Evolutionary conservation across 2,113 vertebrate species (phyloP).

Genomic region (Symphodus melops): DNA sequence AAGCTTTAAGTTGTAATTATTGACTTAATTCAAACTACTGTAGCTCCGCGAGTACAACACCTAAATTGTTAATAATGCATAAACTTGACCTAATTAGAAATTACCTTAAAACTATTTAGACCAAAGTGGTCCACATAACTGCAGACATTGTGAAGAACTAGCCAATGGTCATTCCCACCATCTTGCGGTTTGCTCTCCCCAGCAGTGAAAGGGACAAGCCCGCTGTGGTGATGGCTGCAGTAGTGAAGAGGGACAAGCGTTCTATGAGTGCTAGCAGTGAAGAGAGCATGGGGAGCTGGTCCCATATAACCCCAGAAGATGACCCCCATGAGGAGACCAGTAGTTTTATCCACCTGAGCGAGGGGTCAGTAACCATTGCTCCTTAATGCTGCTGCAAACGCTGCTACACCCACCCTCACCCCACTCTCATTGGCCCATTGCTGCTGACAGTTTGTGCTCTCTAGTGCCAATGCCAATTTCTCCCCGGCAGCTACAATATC

Average conservation of each 20-base stretch:
- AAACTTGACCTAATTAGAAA: no score
- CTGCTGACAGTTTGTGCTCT: conserved; percentile 63
- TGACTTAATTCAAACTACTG: no score
- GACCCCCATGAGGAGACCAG: conserved; percentile 94
- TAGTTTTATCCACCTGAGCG: conserved; percentile 96
- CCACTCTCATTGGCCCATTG: conserved; percentile 71
- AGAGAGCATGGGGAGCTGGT: conserved; percentile 96
- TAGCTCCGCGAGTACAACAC: no score
- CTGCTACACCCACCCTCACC: conserved; percentile 69
- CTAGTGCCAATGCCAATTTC: conserved; percentile 52
- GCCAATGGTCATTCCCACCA: conserved; percentile 55
- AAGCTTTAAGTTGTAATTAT: no score
- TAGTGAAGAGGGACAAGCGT: conserved; percentile 84
- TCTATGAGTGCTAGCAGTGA: conserved; percentile 91
- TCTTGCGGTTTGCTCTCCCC: conserved; percentile 77
- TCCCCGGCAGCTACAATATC: conserved; percentile 49
- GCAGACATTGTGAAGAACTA: conserved; percentile 35
- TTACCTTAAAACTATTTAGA: no score
- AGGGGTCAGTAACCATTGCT: conserved; percentile 86
- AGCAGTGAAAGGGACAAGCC: conserved; percentile 80
- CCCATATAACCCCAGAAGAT: conserved; percentile 92
- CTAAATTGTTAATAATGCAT: no score
- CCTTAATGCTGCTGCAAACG: conserved; percentile 58
- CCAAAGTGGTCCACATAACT: conserved; percentile 1
- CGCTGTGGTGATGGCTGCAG: conserved; percentile 74